These are phyloP conservation scores for Melanotaenia pygmaea DNA, from an alignment of 2,797 vertebrate genomes.

Conservation along the genomic window DNA sequence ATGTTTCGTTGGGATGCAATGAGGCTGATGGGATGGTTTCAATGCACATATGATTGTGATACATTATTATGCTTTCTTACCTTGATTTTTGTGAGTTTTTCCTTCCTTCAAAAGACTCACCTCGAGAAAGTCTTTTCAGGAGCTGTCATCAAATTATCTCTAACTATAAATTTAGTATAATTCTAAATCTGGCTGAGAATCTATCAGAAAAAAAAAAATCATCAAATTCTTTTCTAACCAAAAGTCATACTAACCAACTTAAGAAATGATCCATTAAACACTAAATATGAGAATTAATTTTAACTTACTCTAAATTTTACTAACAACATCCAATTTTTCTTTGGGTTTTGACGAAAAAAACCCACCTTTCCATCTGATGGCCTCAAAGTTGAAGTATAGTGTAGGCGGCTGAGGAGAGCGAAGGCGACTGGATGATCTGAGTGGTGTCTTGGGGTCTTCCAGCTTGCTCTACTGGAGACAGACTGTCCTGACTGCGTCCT, in stretches of 20 bases:
- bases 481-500: constrained; percentile 83
- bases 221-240: constrained; percentile 16
- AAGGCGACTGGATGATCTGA: constrained; percentile 51
- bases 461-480: constrained; percentile 79
- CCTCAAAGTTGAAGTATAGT: constrained; percentile 32
- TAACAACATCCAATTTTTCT: constrained; percentile 25
- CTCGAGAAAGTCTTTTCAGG: constrained; percentile 1
- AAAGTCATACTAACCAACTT: constrained; percentile 20
- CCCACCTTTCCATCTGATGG: constrained; percentile 53
- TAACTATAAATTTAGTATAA: constrained; percentile 9
- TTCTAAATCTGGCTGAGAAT: not conserved
- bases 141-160: constrained; percentile 20
- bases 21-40: constrained; percentile 50
- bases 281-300: constrained; percentile 19
- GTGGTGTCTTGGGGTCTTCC: constrained; percentile 72
- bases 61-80: constrained; percentile 61
- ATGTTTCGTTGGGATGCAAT: constrained; percentile 52
- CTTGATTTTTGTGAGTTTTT: constrained; percentile 39
- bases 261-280: constrained; percentile 16
- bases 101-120: not conserved
- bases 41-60: constrained; percentile 62
- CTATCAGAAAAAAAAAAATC: not conserved
- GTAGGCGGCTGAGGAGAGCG: constrained; percentile 21
- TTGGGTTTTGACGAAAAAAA: constrained; percentile 44
- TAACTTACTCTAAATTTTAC: constrained; percentile 44